phyloP scores from a whole-genome alignment of 2,888 invertebrate genomes.

The Copidosoma aretas region DNA sequence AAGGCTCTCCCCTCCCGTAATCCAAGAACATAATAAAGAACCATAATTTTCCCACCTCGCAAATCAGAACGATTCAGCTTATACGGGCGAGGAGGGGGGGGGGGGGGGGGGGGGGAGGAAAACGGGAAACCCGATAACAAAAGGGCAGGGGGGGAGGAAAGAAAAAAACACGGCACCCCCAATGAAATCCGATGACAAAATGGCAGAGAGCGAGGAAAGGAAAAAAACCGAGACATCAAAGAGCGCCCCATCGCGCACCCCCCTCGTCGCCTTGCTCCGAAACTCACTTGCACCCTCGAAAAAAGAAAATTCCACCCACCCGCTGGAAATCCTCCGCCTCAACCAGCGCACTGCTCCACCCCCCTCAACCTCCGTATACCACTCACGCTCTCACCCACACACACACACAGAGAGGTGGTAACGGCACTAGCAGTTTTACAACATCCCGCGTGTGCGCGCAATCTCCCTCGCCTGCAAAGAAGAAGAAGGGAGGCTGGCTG shows the following conservation, averaged over 20 bases:
- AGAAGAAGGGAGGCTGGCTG: too few species aligned
- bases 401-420: too few species aligned
- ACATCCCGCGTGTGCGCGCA: too few species aligned
- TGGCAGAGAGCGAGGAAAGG: background rate
- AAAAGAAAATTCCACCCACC: constrained; percentile 36
- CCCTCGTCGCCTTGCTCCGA: constrained; percentile 30
- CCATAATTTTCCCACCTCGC: constrained; percentile 22
- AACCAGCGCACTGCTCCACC: background rate
- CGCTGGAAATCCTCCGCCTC: constrained; percentile 10
- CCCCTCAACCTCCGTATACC: background rate
- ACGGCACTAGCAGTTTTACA: too few species aligned
- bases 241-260: background rate
- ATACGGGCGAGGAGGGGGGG: background rate
- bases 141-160: constrained; percentile 45
- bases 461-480: too few species aligned
- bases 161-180: constrained; percentile 13
- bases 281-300: background rate
- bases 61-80: constrained; percentile 31
- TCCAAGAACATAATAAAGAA: constrained; percentile 13
- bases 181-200: too few species aligned
- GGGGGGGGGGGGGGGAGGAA: background rate
- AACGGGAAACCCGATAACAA: constrained; percentile 41
- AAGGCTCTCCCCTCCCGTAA: background rate
- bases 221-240: too few species aligned
- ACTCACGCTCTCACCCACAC: too few species aligned